These are phyloP conservation scores for Panorpa germanica DNA, from an alignment of 2,888 invertebrate genomes.

Conservation along the genomic window DNA sequence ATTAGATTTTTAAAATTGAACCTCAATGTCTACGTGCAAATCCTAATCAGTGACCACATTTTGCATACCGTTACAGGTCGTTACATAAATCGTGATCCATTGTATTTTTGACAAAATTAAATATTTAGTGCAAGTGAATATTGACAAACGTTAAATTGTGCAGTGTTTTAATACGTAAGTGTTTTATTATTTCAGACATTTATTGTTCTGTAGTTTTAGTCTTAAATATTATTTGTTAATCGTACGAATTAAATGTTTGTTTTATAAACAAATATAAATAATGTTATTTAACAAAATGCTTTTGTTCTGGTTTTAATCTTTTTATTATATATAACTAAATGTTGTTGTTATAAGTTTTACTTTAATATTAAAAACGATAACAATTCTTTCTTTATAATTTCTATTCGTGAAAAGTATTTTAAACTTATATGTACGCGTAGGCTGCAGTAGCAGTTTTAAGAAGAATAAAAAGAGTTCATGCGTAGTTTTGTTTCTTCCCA, in stretches of 20 bases:
- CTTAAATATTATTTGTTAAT: slow-evolving; percentile 2
- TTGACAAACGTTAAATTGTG: slow-evolving; percentile 19
- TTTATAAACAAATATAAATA: slow-evolving; percentile 9
- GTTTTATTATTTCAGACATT: background rate
- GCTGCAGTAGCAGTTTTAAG: too few relatives aligned
- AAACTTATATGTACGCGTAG: too few relatives aligned
- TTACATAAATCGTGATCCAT: background rate
- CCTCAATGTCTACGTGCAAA: background rate
- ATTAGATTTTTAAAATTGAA: too few relatives aligned
- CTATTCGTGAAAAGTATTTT: too few relatives aligned
- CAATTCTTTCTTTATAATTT: too few relatives aligned
- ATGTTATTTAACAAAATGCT: too few relatives aligned
- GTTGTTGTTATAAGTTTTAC: too few relatives aligned
- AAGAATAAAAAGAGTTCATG: too few relatives aligned
- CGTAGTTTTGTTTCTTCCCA: too few relatives aligned
- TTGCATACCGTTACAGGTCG: background rate
- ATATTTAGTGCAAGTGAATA: background rate
- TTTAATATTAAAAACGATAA: too few relatives aligned
- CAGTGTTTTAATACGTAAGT: background rate
- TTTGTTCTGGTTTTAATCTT: too few relatives aligned
- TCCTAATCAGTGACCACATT: background rate
- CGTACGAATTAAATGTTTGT: slow-evolving; percentile 1
- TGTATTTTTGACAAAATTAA: background rate
- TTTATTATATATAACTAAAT: too few relatives aligned
- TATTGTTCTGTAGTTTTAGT: background rate